Percentiles rank a stretch among this genome's conserved stretches.
Conservation (phyloP, 2,113 vertebrate genomes). For the Nyctibius bracteatus region DNA sequence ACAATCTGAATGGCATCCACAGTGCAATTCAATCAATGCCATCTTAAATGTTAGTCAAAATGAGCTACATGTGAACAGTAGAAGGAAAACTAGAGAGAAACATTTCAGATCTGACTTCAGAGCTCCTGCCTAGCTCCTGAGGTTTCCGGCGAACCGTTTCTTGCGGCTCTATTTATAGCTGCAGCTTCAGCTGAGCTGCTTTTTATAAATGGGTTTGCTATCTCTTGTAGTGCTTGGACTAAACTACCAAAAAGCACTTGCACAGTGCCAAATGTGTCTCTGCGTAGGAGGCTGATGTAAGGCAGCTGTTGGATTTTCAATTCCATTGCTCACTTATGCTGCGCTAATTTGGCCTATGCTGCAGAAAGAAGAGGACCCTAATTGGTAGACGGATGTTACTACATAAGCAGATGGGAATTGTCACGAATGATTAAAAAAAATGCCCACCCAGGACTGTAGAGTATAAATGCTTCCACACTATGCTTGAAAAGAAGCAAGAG, state of each 20-base stretch:
- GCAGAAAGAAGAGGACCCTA: neutral
- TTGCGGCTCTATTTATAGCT: neutral
- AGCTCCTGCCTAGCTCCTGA: neutral
- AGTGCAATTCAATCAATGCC: neutral
- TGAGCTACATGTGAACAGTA: neutral
- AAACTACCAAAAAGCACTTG: neutral
- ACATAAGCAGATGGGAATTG: constrained; percentile 18
- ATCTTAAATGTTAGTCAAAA: neutral
- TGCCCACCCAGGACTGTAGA: neutral
- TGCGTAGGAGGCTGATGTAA: neutral
- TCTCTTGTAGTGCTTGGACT: neutral
- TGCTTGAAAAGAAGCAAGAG: neutral
- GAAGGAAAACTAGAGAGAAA: neutral
- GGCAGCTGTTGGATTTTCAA: neutral
- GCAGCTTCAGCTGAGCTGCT: constrained; percentile 11
- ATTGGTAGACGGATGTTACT: neutral
- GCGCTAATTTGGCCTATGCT: neutral
- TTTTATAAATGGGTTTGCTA: neutral
- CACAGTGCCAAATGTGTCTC: neutral
- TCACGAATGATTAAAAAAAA: neutral
- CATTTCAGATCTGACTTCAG: neutral
- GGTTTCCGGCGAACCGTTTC: neutral
- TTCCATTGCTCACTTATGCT: neutral
- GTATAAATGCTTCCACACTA: neutral
- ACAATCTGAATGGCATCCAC: neutral